Conservation (phyloP, 2,797 vertebrate genomes). For the Tinamus major region DNA sequence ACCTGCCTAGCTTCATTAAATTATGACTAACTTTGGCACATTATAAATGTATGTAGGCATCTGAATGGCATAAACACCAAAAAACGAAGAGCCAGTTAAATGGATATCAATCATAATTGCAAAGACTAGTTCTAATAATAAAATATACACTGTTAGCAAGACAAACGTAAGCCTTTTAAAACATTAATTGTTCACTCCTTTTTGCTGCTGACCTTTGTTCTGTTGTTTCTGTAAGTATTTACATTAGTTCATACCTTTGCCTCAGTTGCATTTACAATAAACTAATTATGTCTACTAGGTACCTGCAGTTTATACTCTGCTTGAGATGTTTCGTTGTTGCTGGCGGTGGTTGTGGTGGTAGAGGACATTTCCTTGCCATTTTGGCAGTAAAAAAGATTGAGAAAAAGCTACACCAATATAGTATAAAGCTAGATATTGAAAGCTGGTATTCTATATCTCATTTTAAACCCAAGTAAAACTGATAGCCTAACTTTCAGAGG, state of each 20-base stretch:
- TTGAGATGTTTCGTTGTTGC: neutral
- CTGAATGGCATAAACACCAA: neutral
- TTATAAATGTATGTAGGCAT: neutral
- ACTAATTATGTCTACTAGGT: neutral
- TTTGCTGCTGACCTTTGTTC: neutral
- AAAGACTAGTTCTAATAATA: neutral
- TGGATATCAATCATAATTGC: neutral
- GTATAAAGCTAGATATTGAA: neutral
- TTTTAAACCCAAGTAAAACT: neutral
- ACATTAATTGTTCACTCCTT: neutral
- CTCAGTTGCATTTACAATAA: neutral
- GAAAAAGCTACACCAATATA: neutral
- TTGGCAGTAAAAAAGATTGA: neutral
- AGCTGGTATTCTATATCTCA: neutral
- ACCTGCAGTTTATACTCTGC: neutral
- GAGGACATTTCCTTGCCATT: neutral
- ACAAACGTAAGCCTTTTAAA: neutral
- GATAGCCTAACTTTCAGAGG: neutral
- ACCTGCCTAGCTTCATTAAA: neutral
- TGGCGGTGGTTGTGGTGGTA: neutral
- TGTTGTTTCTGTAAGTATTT: neutral
- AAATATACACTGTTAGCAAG: neutral
- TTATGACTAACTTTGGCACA: neutral
- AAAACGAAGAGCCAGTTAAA: rapidly evolving
- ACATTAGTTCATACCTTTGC: neutral